Evolutionary conservation across 2,113 vertebrate genomes (phyloP), one percentile per base, ranked within the genome.

Genomic region (Crotalus horridus): DNA sequence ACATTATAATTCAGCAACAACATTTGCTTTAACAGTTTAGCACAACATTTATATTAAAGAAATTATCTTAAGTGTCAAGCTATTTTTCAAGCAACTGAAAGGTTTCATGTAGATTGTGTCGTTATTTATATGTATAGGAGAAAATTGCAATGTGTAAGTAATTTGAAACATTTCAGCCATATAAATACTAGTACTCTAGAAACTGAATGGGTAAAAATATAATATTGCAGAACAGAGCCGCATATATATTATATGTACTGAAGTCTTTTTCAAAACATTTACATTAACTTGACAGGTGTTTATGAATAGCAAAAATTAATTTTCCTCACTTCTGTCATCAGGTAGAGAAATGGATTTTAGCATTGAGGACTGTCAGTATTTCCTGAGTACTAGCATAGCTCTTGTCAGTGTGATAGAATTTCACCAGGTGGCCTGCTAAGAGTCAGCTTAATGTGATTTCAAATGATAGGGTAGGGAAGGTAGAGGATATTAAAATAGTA

Each of bases 401-500:
- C 97, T 93, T 97, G 98, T 98, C 97, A 98, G 96, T 98, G 98
- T 98, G 97, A 98, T 91, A 97, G 97, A 97, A 97, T 97, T 98
- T 97, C 98, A 98, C 97, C 97, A 98, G 98, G 98, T 98, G 98
- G 98, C 98, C 98, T 97, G 97, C 97, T 97, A 97, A 97, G 97
- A 97, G 97, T 98, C 97, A 98, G 98, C 97, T 98, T 98, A 98
- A 98, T 98, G 98, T 98, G 98, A 98, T 98, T 98, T 97, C 96
- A 98, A 98, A 98, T 98, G 98, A 98, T 98, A 98, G 98, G 98
- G 97, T 98, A 98, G 96, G 95, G 95, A 97, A 96, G 98, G 97
- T 97, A 97, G 97, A 96, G 97, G 97, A 97, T 98, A 98, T 98
- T 98, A 98, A 98, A 98, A 98, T 97, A 98, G 97, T 98, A 98